Conservation (phyloP, 2,888 invertebrate genomes). For the Meloe dianella region DNA sequence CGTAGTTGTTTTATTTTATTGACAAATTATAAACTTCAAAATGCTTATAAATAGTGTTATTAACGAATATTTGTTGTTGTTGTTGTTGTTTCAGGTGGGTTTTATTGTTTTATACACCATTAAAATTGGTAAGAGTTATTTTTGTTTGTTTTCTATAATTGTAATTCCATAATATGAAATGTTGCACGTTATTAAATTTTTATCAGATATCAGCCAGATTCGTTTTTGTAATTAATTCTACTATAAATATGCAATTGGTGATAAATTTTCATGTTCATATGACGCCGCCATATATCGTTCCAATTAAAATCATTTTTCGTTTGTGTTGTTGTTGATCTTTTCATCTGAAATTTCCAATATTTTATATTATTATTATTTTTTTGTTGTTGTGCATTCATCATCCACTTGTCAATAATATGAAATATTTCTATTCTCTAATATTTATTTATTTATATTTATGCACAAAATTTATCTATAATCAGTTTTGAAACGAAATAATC, state of each 20-base stretch:
- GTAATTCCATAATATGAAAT: neutral
- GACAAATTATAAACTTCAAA: neutral
- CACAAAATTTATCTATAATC: neutral
- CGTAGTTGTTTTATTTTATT: no score
- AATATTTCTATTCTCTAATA: neutral
- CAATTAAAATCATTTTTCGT: neutral
- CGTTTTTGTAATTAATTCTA: constrained; percentile 4
- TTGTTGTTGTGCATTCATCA: neutral
- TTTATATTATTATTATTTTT: neutral
- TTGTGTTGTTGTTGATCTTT: no score
- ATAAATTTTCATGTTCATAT: neutral
- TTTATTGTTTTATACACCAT: neutral
- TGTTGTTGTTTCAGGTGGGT: neutral
- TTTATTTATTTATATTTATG: neutral
- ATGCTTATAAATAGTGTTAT: neutral
- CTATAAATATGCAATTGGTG: neutral
- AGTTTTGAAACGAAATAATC: neutral
- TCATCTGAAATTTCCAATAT: no score
- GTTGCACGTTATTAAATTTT: constrained; percentile 1
- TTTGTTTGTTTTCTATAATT: neutral
- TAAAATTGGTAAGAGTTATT: neutral
- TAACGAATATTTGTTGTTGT: neutral
- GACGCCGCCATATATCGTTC: constrained; percentile 1
- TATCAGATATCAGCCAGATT: neutral
- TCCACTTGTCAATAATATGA: neutral